Evolutionary conservation across 2,113 vertebrate species (phyloP).

Genomic region (Cairina moschata): DNA sequence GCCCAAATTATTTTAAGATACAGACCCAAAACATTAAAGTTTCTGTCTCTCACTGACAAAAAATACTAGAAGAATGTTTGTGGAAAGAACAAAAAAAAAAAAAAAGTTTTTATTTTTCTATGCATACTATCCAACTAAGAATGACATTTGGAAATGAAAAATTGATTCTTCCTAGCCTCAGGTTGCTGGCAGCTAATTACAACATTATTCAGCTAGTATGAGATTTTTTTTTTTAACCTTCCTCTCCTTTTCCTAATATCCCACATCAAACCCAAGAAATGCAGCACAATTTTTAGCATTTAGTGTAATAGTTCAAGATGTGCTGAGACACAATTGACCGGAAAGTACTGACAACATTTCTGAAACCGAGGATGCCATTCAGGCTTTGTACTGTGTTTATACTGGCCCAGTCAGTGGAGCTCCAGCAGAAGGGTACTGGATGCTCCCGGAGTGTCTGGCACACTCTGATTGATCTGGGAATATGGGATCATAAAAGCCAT

Average conservation of each 20-base stretch:
- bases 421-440: background rate
- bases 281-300: background rate
- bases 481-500: background rate
- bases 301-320: background rate
- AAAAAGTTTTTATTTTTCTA: background rate
- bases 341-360: background rate
- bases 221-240: background rate
- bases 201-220: background rate
- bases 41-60: background rate
- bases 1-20: background rate
- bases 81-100: background rate
- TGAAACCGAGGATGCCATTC: background rate
- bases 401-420: background rate
- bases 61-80: background rate
- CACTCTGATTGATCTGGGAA: accelerated
- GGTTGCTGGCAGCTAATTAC: background rate
- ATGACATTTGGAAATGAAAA: background rate
- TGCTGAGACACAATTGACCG: background rate
- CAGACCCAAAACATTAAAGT: background rate
- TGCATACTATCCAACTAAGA: background rate
- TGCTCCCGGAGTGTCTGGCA: background rate
- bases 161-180: background rate
- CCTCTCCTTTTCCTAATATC: background rate
- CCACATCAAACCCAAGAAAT: background rate
- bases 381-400: background rate